Percentiles rank a stretch among this genome's conserved stretches.
These are phyloP conservation scores for Dynastes maya DNA, from an alignment of 2,888 invertebrate species.

Conservation along the genomic window DNA sequence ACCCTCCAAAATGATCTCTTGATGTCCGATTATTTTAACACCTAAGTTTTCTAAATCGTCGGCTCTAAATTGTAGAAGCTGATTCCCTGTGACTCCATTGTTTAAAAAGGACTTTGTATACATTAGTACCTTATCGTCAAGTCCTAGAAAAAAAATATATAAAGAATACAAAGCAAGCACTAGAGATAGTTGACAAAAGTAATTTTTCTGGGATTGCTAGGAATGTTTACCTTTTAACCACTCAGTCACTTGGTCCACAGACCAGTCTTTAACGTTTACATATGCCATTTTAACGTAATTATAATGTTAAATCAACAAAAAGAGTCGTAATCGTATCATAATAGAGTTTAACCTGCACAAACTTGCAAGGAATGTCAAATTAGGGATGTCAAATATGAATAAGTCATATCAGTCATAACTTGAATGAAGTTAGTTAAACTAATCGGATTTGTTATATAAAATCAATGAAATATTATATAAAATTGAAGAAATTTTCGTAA, in stretches of 20 bases:
- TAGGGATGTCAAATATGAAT: neutral
- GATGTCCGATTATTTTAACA: constrained; percentile 90
- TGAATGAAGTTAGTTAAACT: neutral
- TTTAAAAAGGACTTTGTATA: constrained; percentile 88
- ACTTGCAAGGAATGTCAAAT: constrained; percentile 46
- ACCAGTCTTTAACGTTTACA: constrained; percentile 91
- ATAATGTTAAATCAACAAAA: constrained; percentile 30
- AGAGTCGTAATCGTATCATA: constrained; percentile 3
- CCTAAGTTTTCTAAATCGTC: constrained; percentile 92
- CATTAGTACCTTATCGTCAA: constrained; percentile 84
- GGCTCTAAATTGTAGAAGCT: constrained; percentile 87
- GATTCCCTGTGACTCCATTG: constrained; percentile 86
- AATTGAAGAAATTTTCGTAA: no score
- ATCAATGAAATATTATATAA: no score
- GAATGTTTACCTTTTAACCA: constrained; percentile 85
- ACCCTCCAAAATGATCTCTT: constrained; percentile 93
- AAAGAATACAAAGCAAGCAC: neutral
- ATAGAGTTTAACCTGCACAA: constrained; percentile 30
- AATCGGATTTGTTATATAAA: no score
- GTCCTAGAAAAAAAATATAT: constrained; percentile 72
- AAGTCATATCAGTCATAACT: neutral
- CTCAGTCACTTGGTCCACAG: constrained; percentile 90
- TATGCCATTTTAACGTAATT: constrained; percentile 77
- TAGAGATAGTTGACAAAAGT: neutral
- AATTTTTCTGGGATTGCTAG: neutral